phyloP scores from a whole-genome alignment of 1,140 invertebrate species.

The Spodoptera litura region DNA sequence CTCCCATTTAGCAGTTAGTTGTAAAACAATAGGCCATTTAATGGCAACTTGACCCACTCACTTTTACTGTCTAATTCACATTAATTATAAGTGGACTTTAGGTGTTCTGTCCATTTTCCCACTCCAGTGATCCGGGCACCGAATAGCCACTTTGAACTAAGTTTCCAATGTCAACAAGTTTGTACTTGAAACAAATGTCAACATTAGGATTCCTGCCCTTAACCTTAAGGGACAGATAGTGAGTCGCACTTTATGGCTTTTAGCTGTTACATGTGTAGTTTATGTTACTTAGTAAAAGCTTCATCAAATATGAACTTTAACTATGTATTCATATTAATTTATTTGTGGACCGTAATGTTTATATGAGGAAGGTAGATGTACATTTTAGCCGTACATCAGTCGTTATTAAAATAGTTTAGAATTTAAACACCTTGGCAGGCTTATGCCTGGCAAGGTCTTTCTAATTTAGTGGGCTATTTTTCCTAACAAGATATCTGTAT shows the following conservation, averaged over 20 bases:
- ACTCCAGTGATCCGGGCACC: not conserved
- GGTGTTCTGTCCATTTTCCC: conserved; percentile 2
- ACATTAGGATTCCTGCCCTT: conserved; percentile 5
- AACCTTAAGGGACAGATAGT: conserved; percentile 25
- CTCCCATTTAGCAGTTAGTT: not conserved
- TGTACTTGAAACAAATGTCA: conserved; percentile 24
- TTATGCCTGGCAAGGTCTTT: too few species aligned
- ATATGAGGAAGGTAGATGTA: too few species aligned
- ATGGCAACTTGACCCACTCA: not conserved
- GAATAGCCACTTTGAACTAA: conserved; percentile 16
- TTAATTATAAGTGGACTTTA: not conserved
- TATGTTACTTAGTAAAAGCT: conserved; percentile 18
- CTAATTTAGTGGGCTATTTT: too few species aligned
- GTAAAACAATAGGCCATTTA: not conserved
- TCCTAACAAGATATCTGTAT: too few species aligned
- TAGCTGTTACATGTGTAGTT: conserved; percentile 28
- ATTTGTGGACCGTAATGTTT: not conserved
- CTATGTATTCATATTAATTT: not conserved
- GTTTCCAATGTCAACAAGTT: conserved; percentile 28
- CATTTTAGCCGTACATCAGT: too few species aligned
- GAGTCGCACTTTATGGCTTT: conserved; percentile 24
- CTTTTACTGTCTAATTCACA: not conserved
- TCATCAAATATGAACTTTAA: conserved; percentile 7
- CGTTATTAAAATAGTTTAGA: too few species aligned
- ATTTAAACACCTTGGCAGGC: too few species aligned